Percentiles rank a stretch among this genome's conserved stretches.
Evolutionary conservation across 2,797 vertebrate genomes (phyloP).

Genomic region (Melanotaenia maccullochi): DNA sequence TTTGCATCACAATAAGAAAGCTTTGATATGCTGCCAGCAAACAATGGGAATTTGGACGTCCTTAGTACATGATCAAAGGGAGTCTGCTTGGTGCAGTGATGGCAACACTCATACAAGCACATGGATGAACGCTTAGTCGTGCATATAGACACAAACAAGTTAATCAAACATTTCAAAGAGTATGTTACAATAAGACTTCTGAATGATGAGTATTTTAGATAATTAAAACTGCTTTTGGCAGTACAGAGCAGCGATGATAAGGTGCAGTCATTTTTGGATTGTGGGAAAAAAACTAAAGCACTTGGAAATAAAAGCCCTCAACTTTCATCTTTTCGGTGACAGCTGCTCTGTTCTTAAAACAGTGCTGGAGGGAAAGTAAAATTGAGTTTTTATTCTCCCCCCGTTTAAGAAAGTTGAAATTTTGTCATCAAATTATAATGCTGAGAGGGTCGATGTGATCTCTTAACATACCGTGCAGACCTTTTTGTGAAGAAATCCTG

Average conservation of each 20-base stretch:
- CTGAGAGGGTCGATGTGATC: slow-evolving; percentile 16
- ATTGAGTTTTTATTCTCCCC: slow-evolving; percentile 32
- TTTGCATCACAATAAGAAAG: slow-evolving; percentile 28
- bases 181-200: background rate
- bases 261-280: slow-evolving; percentile 1
- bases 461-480: slow-evolving; percentile 57
- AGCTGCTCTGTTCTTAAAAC: slow-evolving; percentile 20
- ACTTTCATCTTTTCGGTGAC: slow-evolving; percentile 40
- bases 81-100: slow-evolving; percentile 40
- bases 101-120: slow-evolving; percentile 12
- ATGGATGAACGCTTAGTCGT: slow-evolving; percentile 1
- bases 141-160: background rate
- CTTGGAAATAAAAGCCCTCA: slow-evolving; percentile 35
- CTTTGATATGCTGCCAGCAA: slow-evolving; percentile 65
- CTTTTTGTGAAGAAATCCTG: slow-evolving; percentile 22
- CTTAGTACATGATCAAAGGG: slow-evolving; percentile 62
- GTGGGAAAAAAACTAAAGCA: background rate
- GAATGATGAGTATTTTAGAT: slow-evolving; percentile 6
- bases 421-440: background rate
- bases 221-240: background rate
- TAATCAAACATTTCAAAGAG: background rate
- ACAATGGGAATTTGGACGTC: slow-evolving; percentile 57
- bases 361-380: slow-evolving; percentile 30
- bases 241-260: background rate
- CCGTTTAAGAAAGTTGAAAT: slow-evolving; percentile 25